phyloP scores from a whole-genome alignment of 2,888 invertebrate genomes.

The Ophioninae sp. region DNA sequence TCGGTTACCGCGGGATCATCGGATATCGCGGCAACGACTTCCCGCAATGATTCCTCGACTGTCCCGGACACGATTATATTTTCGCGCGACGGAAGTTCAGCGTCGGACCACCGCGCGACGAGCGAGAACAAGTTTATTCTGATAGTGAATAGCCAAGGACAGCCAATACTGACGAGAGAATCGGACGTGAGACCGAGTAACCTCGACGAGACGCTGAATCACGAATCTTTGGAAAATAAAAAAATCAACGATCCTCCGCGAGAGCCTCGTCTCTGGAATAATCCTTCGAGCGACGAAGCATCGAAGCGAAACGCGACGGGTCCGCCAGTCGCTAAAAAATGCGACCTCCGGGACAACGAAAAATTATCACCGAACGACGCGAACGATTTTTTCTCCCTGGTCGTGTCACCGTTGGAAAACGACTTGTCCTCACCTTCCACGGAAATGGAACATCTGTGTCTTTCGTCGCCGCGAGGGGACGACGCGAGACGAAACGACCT shows the following conservation, averaged over 20 bases:
- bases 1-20: conserved; percentile 81
- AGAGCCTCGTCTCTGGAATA: conserved; percentile 27
- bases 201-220: conserved; percentile 29
- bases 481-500: conserved; percentile 57
- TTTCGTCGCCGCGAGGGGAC: conserved; percentile 79
- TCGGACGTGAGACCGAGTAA: conserved; percentile 62
- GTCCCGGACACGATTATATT: conserved; percentile 48
- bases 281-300: conserved; percentile 6
- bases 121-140: conserved; percentile 76
- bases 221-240: conserved; percentile 4
- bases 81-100: conserved; percentile 45
- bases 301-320: conserved; percentile 30
- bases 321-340: conserved; percentile 22
- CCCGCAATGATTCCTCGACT: conserved; percentile 14
- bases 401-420: conserved; percentile 82
- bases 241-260: background rate
- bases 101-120: conserved; percentile 43
- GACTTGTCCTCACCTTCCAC: conserved; percentile 86
- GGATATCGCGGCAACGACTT: conserved; percentile 71
- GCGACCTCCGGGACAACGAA: conserved; percentile 25
- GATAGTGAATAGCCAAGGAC: conserved; percentile 74
- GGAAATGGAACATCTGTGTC: conserved; percentile 85
- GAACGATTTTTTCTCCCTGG: conserved; percentile 81
- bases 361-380: conserved; percentile 69
- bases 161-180: conserved; percentile 74